Conservation (phyloP, 2,113 vertebrate genomes). For the Boleophthalmus pectinirostris region DNA sequence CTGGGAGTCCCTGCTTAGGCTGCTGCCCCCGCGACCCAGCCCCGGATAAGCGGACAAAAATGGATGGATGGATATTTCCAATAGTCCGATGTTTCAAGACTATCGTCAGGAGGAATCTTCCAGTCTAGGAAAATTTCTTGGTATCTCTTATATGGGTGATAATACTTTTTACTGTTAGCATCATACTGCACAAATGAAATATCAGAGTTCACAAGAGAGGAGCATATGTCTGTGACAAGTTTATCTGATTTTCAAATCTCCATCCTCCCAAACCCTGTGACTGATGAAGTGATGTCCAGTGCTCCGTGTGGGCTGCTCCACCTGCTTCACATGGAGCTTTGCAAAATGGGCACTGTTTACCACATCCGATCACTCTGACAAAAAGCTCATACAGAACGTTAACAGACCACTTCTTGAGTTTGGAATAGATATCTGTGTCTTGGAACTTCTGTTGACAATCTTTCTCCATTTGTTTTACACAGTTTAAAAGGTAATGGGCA, state of each 20-base stretch:
- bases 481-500: conserved; percentile 32
- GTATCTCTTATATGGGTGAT: conserved; percentile 60
- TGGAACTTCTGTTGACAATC: conserved; percentile 7
- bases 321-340: too few species aligned
- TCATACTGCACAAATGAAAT: fast-evolving
- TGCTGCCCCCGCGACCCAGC: too few species aligned
- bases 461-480: conserved; percentile 34
- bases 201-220: conserved; percentile 37
- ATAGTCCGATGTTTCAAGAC: conserved; percentile 42
- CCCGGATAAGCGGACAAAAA: too few species aligned
- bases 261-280: conserved; percentile 38
- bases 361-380: too few species aligned
- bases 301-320: conserved; percentile 47
- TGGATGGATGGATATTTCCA: too few species aligned
- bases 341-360: too few species aligned
- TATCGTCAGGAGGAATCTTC: conserved; percentile 66
- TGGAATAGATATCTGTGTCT: background rate
- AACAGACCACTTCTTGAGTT: conserved; percentile 27
- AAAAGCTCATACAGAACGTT: conserved; percentile 67
- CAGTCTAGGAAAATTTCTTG: conserved; percentile 57
- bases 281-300: conserved; percentile 55
- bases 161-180: background rate
- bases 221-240: conserved; percentile 46
- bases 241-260: fast-evolving
- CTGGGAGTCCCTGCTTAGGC: too few species aligned